Conservation (phyloP, 2,113 vertebrate species). For the Vireo altiloquus region DNA sequence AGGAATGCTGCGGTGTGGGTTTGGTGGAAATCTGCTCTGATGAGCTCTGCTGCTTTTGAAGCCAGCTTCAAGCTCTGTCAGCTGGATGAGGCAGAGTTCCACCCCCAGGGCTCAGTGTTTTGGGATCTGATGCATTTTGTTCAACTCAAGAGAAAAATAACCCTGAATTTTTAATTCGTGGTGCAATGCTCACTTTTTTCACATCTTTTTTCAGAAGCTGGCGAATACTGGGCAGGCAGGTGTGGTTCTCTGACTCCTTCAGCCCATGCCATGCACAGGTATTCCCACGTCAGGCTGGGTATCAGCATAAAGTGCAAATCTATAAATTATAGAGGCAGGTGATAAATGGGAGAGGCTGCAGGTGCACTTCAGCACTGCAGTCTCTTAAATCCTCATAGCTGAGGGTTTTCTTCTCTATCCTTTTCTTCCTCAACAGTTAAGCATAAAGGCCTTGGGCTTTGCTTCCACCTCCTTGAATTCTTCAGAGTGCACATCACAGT, state of each 20-base stretch:
- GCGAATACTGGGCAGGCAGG: neutral
- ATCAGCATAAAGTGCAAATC: neutral
- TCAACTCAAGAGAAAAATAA: neutral
- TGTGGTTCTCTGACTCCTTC: neutral
- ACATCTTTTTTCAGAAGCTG: fast-evolving
- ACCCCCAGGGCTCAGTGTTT: neutral
- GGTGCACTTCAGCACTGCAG: neutral
- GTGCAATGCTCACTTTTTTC: neutral
- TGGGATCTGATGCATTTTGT: neutral
- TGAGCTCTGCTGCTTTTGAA: neutral
- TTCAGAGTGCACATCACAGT: slow-evolving; percentile 37
- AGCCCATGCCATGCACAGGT: neutral
- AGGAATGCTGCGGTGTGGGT: neutral
- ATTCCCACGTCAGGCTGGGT: fast-evolving
- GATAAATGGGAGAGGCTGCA: neutral
- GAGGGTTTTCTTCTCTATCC: slow-evolving; percentile 7
- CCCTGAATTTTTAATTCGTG: neutral
- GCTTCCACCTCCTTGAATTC: slow-evolving; percentile 44
- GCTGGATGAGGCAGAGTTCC: neutral
- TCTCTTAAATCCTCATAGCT: slow-evolving; percentile 11
- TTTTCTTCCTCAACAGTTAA: slow-evolving; percentile 16
- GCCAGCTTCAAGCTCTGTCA: neutral
- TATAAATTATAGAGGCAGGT: neutral
- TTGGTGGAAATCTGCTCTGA: neutral
- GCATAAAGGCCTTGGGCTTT: slow-evolving; percentile 36